Evolutionary conservation across 2,113 vertebrate genomes (phyloP).

Genomic region (Miniopterus natalensis): DNA sequence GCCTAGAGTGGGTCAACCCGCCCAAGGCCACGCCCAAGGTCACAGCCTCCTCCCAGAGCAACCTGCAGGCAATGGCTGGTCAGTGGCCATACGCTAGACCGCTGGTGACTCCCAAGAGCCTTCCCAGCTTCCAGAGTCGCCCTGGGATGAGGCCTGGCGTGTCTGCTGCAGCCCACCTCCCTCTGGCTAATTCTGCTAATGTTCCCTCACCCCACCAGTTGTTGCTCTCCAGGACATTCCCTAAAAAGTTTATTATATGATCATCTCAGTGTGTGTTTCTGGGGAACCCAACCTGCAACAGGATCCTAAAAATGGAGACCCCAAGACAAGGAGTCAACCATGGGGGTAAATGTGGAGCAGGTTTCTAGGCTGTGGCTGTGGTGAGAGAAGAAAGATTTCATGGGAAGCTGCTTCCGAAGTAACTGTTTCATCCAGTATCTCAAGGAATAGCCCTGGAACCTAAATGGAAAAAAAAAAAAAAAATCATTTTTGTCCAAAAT

Average conservation of each 20-base stretch:
- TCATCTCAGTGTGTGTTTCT: not conserved
- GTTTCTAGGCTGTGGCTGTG: not conserved
- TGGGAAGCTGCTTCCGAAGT: not conserved
- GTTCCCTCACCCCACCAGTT: not conserved
- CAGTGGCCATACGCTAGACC: too few relatives aligned
- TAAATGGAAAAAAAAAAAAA: not conserved
- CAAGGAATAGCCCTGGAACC: not conserved
- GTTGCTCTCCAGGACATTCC: not conserved
- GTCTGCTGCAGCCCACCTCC: not conserved
- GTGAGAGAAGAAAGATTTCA: not conserved
- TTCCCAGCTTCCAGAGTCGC: not conserved
- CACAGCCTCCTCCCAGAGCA: not conserved
- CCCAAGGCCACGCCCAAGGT: not conserved
- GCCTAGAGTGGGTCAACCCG: not conserved
- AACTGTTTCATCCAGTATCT: not conserved
- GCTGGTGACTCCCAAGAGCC: not conserved
- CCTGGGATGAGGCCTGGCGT: not conserved
- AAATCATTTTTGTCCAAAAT: not conserved
- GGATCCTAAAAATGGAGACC: not conserved
- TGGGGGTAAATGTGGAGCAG: not conserved
- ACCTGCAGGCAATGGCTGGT: not conserved
- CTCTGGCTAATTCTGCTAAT: not conserved
- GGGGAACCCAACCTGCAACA: rapidly evolving
- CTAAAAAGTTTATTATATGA: not conserved
- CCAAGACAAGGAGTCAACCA: not conserved